These are phyloP conservation scores for Thelaira solivaga DNA, from an alignment of 2,888 invertebrate species.

Conservation along the genomic window DNA sequence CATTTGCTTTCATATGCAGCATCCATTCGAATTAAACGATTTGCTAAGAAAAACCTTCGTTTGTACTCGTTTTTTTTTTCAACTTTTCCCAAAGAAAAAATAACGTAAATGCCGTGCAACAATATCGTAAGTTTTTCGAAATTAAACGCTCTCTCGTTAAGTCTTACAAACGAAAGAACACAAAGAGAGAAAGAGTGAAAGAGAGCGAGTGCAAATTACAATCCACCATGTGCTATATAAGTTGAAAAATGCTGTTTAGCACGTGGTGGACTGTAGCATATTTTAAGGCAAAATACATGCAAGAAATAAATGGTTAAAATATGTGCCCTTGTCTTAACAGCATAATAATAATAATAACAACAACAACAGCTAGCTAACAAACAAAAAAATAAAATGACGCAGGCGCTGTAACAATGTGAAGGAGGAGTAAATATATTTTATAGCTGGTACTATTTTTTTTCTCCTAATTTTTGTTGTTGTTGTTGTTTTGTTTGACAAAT, in stretches of 20 bases:
- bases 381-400: slow-evolving; percentile 53
- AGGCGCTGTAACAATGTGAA: slow-evolving; percentile 70
- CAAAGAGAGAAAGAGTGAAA: background rate
- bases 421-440: slow-evolving; percentile 72
- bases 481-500: slow-evolving; percentile 77
- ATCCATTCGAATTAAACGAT: slow-evolving; percentile 52
- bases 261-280: slow-evolving; percentile 71
- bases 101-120: slow-evolving; percentile 28
- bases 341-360: slow-evolving; percentile 14
- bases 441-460: slow-evolving; percentile 61
- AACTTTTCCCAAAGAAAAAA: background rate
- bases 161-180: too few relatives aligned
- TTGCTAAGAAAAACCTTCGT: slow-evolving; percentile 17
- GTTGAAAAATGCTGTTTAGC: slow-evolving; percentile 49
- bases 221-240: slow-evolving; percentile 72
- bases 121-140: slow-evolving; percentile 42
- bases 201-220: slow-evolving; percentile 44
- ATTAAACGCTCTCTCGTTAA: background rate
- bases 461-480: too few relatives aligned
- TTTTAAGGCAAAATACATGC: slow-evolving; percentile 14
- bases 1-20: background rate
- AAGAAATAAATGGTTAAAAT: slow-evolving; percentile 39
- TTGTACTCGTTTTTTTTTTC: slow-evolving; percentile 49
- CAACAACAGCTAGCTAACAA: too few relatives aligned
- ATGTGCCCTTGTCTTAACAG: slow-evolving; percentile 36